Evolutionary conservation across 2,797 vertebrate genomes (phyloP).

Genomic region (Austrolebias charrua): DNA sequence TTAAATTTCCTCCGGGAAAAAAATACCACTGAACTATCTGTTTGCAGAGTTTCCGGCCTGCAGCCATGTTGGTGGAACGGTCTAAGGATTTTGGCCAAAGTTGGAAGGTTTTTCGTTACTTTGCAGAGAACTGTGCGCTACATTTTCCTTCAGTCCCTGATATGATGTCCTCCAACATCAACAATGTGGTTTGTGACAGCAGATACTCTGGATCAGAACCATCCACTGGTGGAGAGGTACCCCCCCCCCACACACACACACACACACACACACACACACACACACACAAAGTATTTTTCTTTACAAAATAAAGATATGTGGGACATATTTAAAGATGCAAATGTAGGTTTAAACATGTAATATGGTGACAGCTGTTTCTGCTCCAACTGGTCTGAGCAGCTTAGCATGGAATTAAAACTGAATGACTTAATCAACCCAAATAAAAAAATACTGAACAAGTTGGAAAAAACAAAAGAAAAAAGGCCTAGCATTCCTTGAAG

Average conservation of each 20-base stretch:
- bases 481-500: too few relatives aligned
- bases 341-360: too few relatives aligned
- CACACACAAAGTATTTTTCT: too few relatives aligned
- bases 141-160: conserved; percentile 81
- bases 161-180: conserved; percentile 73
- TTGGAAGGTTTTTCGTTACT: conserved; percentile 88
- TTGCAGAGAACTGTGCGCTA: conserved; percentile 83
- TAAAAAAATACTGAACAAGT: too few relatives aligned
- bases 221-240: conserved; percentile 85
- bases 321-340: too few relatives aligned
- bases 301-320: too few relatives aligned
- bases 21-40: not conserved
- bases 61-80: conserved; percentile 89
- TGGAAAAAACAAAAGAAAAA: too few relatives aligned
- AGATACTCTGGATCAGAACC: conserved; percentile 88
- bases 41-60: conserved; percentile 86
- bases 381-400: too few relatives aligned
- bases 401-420: too few relatives aligned
- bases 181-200: conserved; percentile 86
- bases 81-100: conserved; percentile 86
- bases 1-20: not conserved
- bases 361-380: too few relatives aligned
- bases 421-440: too few relatives aligned
- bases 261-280: too few relatives aligned
- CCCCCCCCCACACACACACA: not conserved